A percentile compares a stretch with the other conserved stretches of the same genome.
phyloP scores from a whole-genome alignment of 2,888 invertebrate species.

The Willowsia nigromaculata region DNA sequence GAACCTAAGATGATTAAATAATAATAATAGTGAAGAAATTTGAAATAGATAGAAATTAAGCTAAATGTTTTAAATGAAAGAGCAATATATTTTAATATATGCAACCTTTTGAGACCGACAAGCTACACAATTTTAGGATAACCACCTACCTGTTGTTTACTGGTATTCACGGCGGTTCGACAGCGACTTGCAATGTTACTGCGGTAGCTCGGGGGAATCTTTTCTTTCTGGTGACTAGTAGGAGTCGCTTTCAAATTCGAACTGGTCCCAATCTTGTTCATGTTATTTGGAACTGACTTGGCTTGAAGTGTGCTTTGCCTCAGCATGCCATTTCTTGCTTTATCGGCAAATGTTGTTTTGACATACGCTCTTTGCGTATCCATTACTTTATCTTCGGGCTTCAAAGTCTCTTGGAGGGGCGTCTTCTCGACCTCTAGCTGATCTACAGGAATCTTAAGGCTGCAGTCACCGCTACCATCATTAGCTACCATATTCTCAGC shows the following conservation, averaged over 20 bases:
- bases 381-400: neutral
- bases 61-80: neutral
- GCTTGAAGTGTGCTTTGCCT: slow-evolving; percentile 63
- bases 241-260: neutral
- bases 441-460: slow-evolving; percentile 1
- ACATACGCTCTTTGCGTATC: neutral
- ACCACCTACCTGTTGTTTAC: slow-evolving; percentile 63
- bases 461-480: slow-evolving; percentile 55
- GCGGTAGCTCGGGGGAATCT: slow-evolving; percentile 66
- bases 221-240: slow-evolving; percentile 28
- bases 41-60: neutral
- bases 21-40: neutral
- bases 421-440: neutral
- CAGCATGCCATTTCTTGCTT: slow-evolving; percentile 73
- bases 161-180: slow-evolving; percentile 72
- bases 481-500: slow-evolving; percentile 36
- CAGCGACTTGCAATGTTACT: slow-evolving; percentile 75
- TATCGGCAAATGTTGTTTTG: slow-evolving; percentile 72
- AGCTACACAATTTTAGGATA: neutral
- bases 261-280: slow-evolving; percentile 64
- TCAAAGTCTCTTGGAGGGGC: neutral
- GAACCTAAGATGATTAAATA: slow-evolving; percentile 59
- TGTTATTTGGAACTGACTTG: slow-evolving; percentile 70
- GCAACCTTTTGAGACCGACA: neutral
- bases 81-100: neutral